Base-by-base conservation (phyloP, 64 coral and sea anemone genomes). In the Stichodactyla helianthus region DNA sequence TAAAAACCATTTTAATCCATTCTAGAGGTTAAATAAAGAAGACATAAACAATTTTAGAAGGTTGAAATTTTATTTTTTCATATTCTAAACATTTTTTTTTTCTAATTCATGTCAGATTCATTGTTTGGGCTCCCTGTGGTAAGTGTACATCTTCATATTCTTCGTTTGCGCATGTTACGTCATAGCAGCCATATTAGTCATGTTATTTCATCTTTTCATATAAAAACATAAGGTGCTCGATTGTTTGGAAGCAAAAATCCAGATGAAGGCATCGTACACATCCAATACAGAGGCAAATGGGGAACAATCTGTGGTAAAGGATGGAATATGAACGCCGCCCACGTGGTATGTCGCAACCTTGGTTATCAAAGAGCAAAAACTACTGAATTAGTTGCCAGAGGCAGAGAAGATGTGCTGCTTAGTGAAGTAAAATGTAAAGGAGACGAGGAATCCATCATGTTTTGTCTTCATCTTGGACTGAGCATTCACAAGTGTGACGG, bases 301-400 rank as follows among this genome's bases (percentile, higher is more conserved):
- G 78, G 78, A 5, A 6, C 78, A 81, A 81, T 81, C 20, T 81
- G 78, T n/a, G 19, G 31, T 18, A 54, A 50, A 54, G 78, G 28
- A 81, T 81, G 78, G 78, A 50, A 50, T 50, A 81, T 81, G 15
- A 50, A 44, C 6, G 13, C 35, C 31, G 78, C 78, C 18, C 28
- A 81, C 78, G 78, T 81, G 35, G 31, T 81, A 51, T 81, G 78
- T n/a, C 78, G 78, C 51, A 81, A 81, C 52, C 78, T 81, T 51
- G 78, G 78, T 18, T 81, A 81, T 26, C 11, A 12, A n/a, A 50
- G 31, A 50, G 78, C 78, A 50, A 54, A 51, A 25, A 26, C 78
- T 54, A 51, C 52, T 26, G 17, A 19, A 16, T 50, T 54, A 16
- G 52, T 81, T 44, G 78, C 35, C 31, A 54, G n/a, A 81, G 78